These are phyloP conservation scores for Struthio camelus DNA, from an alignment of 2,113 vertebrate genomes.

Conservation along the genomic window DNA sequence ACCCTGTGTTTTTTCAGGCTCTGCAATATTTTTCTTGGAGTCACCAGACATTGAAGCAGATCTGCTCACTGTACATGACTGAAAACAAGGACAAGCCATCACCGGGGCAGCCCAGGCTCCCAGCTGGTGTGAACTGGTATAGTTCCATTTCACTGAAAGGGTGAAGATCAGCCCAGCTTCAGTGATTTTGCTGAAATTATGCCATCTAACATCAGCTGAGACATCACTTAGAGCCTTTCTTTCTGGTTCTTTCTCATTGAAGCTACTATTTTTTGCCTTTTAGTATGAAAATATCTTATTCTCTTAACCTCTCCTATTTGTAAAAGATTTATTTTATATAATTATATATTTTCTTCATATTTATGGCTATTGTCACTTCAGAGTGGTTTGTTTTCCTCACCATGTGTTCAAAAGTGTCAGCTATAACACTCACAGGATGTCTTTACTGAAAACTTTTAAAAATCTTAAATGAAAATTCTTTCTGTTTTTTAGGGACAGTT, in stretches of 20 bases:
- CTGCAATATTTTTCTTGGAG: neutral
- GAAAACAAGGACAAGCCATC: neutral
- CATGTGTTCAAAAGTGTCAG: neutral
- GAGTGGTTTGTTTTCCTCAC: neutral
- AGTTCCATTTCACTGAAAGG: neutral
- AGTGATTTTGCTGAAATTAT: slow-evolving; percentile 18
- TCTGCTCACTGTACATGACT: neutral
- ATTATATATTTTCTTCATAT: neutral
- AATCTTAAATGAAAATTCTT: neutral
- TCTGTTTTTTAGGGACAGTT: neutral
- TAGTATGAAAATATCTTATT: neutral
- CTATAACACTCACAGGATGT: neutral
- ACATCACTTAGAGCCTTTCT: neutral
- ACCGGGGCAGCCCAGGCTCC: neutral
- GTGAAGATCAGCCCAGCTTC: slow-evolving; percentile 10
- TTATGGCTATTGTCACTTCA: neutral
- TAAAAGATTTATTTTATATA: neutral
- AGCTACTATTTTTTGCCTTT: neutral
- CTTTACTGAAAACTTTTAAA: neutral
- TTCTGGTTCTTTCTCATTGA: neutral
- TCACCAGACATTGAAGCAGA: neutral
- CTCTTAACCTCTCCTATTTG: accelerated
- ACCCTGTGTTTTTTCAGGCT: neutral
- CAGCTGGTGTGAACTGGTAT: neutral
- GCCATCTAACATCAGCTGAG: slow-evolving; percentile 5